Evolutionary conservation across 2,113 vertebrate species (phyloP).

Genomic region (Panthera tigris): DNA sequence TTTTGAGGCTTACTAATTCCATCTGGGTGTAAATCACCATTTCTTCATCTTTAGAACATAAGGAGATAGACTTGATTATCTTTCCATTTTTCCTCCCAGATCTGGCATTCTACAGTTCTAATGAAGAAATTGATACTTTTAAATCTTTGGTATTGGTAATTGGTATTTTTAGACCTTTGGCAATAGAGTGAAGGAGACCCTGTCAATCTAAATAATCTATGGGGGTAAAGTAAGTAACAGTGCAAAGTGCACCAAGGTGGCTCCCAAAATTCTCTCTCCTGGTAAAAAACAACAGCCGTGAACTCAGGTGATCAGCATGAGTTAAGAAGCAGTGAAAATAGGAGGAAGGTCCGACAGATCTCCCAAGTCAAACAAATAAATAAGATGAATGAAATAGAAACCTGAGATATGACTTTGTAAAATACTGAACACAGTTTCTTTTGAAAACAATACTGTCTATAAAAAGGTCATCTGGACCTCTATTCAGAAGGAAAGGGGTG

Average conservation of each 20-base stretch:
- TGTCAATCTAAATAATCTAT: constrained; percentile 6
- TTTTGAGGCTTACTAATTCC: background rate
- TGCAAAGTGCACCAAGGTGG: background rate
- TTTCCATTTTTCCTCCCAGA: background rate
- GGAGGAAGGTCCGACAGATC: background rate
- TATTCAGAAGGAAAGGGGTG: background rate
- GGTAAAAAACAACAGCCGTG: background rate
- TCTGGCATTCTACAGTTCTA: background rate
- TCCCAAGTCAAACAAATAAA: background rate
- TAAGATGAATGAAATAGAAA: background rate
- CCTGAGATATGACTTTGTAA: background rate
- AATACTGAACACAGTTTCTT: background rate
- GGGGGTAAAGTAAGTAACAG: background rate
- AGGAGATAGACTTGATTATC: background rate
- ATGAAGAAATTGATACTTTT: background rate
- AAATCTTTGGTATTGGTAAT: background rate
- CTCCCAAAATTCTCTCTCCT: background rate
- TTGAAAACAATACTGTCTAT: background rate
- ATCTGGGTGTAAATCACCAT: background rate
- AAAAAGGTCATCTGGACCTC: background rate
- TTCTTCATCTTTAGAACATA: background rate
- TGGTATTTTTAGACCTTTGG: background rate
- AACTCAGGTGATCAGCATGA: background rate
- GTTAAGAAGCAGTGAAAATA: background rate
- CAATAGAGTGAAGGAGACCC: background rate